These are phyloP conservation scores for Lamprologus sp. DNA, from an alignment of 2,113 vertebrate genomes.

Conservation along the genomic window DNA sequence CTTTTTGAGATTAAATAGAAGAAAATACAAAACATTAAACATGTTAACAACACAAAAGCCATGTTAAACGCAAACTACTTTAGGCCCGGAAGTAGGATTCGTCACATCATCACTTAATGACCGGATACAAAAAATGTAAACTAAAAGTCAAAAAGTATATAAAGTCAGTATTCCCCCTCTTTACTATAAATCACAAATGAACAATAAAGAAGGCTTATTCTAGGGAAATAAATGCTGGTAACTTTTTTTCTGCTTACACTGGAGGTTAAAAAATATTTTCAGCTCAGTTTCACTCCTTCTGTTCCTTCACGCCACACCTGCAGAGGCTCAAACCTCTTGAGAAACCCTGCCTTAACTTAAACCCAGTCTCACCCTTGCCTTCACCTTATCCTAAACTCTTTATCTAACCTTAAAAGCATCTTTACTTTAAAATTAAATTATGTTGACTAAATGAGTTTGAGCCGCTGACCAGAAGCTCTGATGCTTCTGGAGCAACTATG, in stretches of 20 bases:
- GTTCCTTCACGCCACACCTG: neutral
- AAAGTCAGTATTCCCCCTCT: neutral
- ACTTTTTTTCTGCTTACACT: neutral
- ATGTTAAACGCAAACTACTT: accelerated
- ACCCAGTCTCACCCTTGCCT: neutral
- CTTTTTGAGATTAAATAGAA: accelerated
- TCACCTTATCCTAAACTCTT: neutral
- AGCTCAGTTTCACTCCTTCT: neutral
- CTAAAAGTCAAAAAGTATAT: neutral
- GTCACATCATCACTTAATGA: no score
- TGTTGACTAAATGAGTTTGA: neutral
- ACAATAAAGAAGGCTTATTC: neutral
- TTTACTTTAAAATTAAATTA: neutral
- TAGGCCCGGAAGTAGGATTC: no score
- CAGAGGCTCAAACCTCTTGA: neutral
- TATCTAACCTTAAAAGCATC: neutral
- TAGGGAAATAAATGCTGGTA: neutral
- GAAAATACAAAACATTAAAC: no score
- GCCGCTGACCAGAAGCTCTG: accelerated
- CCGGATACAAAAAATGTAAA: neutral
- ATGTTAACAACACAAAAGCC: no score
- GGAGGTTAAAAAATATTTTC: neutral
- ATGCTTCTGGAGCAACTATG: neutral
- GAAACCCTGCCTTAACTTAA: neutral
- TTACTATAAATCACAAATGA: neutral